A percentile compares a stretch with the other conserved stretches of the same genome.
phyloP scores from a whole-genome alignment of 64 coral and sea anemone species.

The Pocillopora damicornis region DNA sequence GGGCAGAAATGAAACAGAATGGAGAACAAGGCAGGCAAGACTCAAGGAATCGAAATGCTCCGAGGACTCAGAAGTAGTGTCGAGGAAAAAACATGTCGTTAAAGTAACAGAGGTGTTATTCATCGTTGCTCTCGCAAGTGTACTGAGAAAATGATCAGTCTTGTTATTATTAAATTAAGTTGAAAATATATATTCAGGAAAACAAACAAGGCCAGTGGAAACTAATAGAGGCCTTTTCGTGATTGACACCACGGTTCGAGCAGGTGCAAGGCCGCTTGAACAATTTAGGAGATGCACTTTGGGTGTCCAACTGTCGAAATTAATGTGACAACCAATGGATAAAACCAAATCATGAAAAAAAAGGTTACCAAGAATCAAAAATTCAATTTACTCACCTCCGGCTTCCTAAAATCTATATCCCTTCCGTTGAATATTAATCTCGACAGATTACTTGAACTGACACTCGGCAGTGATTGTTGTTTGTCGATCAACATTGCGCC shows the following conservation, averaged over 20 bases:
- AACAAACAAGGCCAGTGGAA: no score
- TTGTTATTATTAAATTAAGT: no score
- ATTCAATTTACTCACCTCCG: background rate
- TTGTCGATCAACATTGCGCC: background rate
- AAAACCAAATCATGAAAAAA: no score
- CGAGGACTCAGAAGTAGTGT: background rate
- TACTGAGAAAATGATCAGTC: no score
- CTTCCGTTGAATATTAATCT: background rate
- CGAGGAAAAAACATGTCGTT: conserved; percentile 16
- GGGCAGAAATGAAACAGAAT: conserved; percentile 4
- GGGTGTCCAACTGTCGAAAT: no score
- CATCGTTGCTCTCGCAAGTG: no score
- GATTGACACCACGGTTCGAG: no score
- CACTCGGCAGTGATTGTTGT: background rate
- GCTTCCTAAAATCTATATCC: background rate
- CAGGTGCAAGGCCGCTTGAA: no score
- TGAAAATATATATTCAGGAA: no score
- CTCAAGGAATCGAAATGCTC: background rate
- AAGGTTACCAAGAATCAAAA: background rate
- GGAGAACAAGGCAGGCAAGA: conserved; percentile 9
- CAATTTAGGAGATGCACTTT: no score
- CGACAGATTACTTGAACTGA: background rate
- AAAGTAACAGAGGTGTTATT: background rate
- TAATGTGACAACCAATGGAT: no score
- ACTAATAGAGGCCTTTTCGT: no score